Percentiles rank a stretch among this genome's conserved stretches.
These are phyloP conservation scores for Bombus pyrosoma DNA, from an alignment of 1,140 invertebrate species.

Conservation along the genomic window DNA sequence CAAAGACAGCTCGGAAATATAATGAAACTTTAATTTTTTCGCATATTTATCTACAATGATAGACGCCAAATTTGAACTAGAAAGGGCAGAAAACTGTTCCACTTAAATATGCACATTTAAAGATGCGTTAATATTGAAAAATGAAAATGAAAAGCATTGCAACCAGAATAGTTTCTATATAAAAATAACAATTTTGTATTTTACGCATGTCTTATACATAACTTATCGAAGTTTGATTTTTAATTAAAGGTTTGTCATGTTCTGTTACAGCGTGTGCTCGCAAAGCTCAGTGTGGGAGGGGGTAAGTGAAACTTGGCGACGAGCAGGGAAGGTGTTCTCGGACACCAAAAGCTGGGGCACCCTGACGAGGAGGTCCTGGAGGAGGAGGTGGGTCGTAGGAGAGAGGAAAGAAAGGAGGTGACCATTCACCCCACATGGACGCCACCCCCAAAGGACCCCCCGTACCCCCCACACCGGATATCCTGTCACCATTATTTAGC, in stretches of 20 bases:
- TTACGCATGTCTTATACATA: background rate
- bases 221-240: background rate
- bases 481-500: conserved; percentile 73
- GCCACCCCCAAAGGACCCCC: conserved; percentile 73
- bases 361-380: conserved; percentile 70
- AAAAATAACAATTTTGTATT: too few species aligned
- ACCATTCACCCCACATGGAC: conserved; percentile 78
- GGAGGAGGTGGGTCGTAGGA: conserved; percentile 59
- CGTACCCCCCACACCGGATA: conserved; percentile 74
- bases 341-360: conserved; percentile 69
- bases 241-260: background rate
- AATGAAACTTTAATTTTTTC: too few species aligned
- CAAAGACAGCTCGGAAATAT: too few species aligned
- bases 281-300: conserved; percentile 58
- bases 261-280: conserved; percentile 63
- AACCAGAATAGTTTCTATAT: too few species aligned
- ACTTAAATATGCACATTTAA: too few species aligned
- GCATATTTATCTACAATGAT: too few species aligned
- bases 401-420: conserved; percentile 73
- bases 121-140: too few species aligned
- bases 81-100: too few species aligned
- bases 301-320: conserved; percentile 60
- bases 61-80: too few species aligned
- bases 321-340: conserved; percentile 61
- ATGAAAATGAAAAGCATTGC: too few species aligned